Evolutionary conservation across 2,113 vertebrate genomes (phyloP).

Genomic region (Centropristis striata): DNA sequence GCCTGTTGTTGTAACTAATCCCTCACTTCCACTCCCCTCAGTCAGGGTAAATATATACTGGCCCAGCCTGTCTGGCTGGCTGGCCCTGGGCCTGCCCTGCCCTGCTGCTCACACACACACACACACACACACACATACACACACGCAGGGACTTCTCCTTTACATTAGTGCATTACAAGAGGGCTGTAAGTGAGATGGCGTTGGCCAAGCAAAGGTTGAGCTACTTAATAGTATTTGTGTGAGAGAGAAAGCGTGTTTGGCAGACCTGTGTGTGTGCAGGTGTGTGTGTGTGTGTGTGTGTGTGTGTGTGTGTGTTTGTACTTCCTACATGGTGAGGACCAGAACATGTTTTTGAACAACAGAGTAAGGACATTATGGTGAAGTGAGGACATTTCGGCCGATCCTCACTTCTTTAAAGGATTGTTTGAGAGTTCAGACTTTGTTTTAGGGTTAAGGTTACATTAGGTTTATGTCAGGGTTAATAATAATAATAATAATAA

Average conservation of each 20-base stretch:
- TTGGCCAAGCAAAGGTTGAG: slow-evolving; percentile 14
- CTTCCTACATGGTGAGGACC: too few species aligned
- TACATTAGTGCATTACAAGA: slow-evolving; percentile 39
- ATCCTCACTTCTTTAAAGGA: too few species aligned
- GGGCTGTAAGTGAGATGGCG: slow-evolving; percentile 43
- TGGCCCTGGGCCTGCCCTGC: slow-evolving; percentile 32
- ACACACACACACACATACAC: slow-evolving; percentile 18
- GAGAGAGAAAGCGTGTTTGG: not conserved
- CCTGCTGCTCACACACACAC: slow-evolving; percentile 15
- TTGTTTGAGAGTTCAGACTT: too few species aligned
- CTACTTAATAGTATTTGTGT: slow-evolving; percentile 4
- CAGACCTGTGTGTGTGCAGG: not conserved
- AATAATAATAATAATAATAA: too few species aligned
- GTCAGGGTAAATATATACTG: slow-evolving; percentile 68
- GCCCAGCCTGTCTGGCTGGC: slow-evolving; percentile 66
- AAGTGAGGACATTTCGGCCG: too few species aligned
- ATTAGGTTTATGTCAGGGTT: too few species aligned
- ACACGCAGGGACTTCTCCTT: slow-evolving; percentile 38
- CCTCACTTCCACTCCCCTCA: slow-evolving; percentile 65
- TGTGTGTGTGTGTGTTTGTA: not conserved
- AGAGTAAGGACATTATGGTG: too few species aligned
- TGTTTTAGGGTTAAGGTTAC: too few species aligned
- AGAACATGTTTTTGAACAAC: too few species aligned
- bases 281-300: not conserved
- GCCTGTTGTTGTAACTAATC: slow-evolving; percentile 70